phyloP scores from a whole-genome alignment of 2,888 invertebrate species.

The Apotomis capreana region DNA sequence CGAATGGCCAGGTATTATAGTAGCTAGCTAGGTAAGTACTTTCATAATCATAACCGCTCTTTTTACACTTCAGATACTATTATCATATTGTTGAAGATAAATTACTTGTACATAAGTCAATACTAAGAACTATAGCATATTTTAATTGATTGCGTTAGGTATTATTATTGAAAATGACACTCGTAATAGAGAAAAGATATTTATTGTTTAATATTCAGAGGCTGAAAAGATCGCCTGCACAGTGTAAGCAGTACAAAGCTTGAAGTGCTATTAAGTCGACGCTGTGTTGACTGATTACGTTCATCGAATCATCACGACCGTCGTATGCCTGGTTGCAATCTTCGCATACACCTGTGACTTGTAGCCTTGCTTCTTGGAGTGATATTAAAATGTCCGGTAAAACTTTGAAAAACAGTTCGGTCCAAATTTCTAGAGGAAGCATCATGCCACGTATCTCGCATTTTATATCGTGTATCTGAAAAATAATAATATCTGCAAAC shows the following conservation, averaged over 20 bases:
- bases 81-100: too few relatives aligned
- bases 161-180: conserved; percentile 10
- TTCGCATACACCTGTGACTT: conserved; percentile 28
- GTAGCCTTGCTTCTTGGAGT: conserved; percentile 19
- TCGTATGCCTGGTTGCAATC: conserved; percentile 15
- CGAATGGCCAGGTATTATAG: too few relatives aligned
- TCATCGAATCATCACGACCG: conserved; percentile 9
- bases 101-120: conserved; percentile 1
- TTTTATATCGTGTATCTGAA: conserved; percentile 25
- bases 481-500: conserved; percentile 13
- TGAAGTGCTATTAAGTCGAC: too few relatives aligned
- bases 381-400: conserved; percentile 24
- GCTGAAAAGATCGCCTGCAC: not conserved
- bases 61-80: too few relatives aligned
- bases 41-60: too few relatives aligned
- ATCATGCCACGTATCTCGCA: conserved; percentile 16
- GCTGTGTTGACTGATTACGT: conserved; percentile 2
- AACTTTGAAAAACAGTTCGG: conserved; percentile 7
- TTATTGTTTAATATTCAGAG: conserved; percentile 13
- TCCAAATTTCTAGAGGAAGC: conserved; percentile 11
- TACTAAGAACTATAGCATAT: conserved; percentile 4
- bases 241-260: too few relatives aligned
- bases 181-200: conserved; percentile 12
- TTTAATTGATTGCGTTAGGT: conserved; percentile 12
- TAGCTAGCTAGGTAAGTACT: too few relatives aligned